Evolutionary conservation across 1,140 invertebrate genomes (phyloP).

Genomic region (Eumeta japonica): DNA sequence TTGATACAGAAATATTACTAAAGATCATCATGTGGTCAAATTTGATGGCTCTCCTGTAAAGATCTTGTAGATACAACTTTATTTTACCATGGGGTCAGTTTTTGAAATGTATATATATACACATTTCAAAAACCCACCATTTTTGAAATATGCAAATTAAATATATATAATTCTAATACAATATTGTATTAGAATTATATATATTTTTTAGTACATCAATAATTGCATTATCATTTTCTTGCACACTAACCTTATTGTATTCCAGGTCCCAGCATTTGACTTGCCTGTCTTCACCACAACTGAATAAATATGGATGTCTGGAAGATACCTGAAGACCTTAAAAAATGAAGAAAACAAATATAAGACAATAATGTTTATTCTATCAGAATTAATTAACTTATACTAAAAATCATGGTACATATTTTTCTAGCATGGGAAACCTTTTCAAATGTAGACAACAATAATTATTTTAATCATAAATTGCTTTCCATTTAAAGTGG

Average conservation of each 20-base stretch:
- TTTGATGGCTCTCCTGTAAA: too few relatives aligned
- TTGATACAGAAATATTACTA: too few relatives aligned
- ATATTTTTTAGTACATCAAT: background rate
- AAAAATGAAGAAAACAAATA: background rate
- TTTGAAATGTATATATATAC: too few relatives aligned
- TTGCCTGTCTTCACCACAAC: constrained; percentile 98
- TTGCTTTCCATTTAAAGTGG: too few relatives aligned
- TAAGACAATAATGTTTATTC: background rate
- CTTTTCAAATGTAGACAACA: too few relatives aligned
- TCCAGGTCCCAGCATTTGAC: constrained; percentile 99
- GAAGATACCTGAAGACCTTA: constrained; percentile 83
- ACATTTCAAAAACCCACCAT: background rate
- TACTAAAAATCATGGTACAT: background rate
- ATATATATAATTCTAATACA: too few relatives aligned
- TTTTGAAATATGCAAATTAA: too few relatives aligned
- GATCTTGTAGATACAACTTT: too few relatives aligned
- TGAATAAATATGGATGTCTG: constrained; percentile 97
- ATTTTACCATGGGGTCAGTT: too few relatives aligned
- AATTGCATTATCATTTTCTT: background rate
- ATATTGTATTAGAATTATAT: background rate
- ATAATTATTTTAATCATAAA: background rate
- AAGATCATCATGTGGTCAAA: too few relatives aligned
- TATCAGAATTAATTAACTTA: background rate
- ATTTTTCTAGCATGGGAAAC: too few relatives aligned
- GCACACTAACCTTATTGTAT: constrained; percentile 84